phyloP scores from a whole-genome alignment of 2,113 vertebrate species.

The Oostethus manadensis region DNA sequence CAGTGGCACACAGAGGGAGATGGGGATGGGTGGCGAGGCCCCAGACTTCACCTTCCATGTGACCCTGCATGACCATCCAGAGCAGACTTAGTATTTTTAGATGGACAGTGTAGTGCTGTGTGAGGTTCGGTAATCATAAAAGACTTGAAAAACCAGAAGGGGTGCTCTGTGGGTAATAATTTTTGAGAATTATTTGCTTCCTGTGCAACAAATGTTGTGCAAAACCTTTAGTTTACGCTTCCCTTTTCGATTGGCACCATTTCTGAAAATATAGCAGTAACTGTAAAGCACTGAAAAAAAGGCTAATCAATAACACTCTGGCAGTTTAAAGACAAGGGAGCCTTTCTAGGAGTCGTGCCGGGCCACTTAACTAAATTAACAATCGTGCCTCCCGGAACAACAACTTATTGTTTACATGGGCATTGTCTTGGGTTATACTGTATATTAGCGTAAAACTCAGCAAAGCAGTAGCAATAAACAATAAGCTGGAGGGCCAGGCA shows the following conservation, averaged over 20 bases:
- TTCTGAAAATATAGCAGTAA: constrained; percentile 21
- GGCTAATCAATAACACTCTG: constrained; percentile 33
- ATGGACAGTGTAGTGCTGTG: not conserved
- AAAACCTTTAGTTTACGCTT: constrained; percentile 1
- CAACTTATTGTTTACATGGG: constrained; percentile 38
- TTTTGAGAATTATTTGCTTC: not conserved
- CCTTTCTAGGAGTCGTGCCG: constrained; percentile 15
- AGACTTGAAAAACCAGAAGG: not conserved
- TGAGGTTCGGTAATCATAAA: not conserved
- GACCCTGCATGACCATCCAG: constrained; percentile 76
- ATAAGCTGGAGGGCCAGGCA: not conserved
- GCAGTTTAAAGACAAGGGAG: constrained; percentile 21
- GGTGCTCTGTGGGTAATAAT: not conserved
- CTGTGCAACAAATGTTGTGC: not conserved
- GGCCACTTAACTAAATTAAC: constrained; percentile 51
- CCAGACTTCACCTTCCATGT: constrained; percentile 99
- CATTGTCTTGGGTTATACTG: constrained; percentile 3
- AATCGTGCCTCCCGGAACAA: constrained; percentile 21
- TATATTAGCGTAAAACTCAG: constrained; percentile 1
- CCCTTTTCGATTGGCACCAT: constrained; percentile 8
- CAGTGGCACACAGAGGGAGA: constrained; percentile 95
- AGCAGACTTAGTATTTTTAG: not conserved
- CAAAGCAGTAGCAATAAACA: not conserved
- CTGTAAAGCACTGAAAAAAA: constrained; percentile 25
- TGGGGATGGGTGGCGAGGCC: constrained; percentile 95